Conservation (phyloP, 2,113 vertebrate genomes). For the Galeopterus variegatus region DNA sequence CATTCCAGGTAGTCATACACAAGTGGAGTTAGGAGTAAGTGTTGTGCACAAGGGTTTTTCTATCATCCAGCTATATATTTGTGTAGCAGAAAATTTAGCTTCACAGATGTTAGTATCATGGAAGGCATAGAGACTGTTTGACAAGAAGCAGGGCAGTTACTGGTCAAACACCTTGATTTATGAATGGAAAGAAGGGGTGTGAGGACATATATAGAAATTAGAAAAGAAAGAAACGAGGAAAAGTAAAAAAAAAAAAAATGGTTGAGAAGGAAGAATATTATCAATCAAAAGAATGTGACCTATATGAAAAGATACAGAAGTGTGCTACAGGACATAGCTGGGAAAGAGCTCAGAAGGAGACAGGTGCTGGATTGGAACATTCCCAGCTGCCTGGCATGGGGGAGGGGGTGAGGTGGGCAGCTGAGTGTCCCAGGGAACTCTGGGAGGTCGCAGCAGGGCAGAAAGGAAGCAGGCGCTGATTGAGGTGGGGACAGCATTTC, state of each 20-base stretch:
- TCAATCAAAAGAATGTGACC: neutral
- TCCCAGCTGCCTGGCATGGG: rapidly evolving
- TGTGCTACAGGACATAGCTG: neutral
- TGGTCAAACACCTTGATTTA: rapidly evolving
- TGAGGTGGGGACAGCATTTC: no score
- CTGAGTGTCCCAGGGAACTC: neutral
- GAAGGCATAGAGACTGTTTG: neutral
- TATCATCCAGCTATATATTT: neutral
- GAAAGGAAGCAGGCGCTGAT: rapidly evolving
- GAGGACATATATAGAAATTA: neutral
- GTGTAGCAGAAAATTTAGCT: neutral
- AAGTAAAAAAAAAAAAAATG: neutral
- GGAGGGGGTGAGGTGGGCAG: neutral
- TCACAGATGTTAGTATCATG: no score
- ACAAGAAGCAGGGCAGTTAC: neutral
- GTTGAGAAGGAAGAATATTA: neutral
- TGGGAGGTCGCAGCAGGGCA: neutral
- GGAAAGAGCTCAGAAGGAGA: rapidly evolving
- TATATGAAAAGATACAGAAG: rapidly evolving
- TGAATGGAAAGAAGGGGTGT: neutral
- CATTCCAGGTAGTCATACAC: neutral
- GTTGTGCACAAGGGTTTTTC: rapidly evolving
- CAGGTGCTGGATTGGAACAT: rapidly evolving
- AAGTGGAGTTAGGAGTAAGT: no score
- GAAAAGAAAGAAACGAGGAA: neutral